A percentile compares a stretch with the other conserved stretches of the same genome.
Conservation (phyloP, 1,140 invertebrate species). For the Antheraea mylitta region DNA sequence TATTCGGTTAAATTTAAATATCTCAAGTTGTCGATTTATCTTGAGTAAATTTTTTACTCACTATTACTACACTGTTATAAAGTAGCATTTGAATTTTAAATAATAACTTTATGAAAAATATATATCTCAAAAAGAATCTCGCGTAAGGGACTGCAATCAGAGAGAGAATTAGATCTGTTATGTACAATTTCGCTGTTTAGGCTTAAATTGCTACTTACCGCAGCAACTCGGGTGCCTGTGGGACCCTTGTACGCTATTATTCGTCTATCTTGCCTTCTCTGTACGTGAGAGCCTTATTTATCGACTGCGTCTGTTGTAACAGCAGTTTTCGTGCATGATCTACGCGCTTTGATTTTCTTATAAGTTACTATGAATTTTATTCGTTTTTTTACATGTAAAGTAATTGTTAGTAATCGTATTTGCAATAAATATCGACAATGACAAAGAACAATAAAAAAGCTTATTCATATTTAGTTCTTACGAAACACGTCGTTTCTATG, state of each 20-base stretch:
- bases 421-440: too few relatives aligned
- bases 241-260: slow-evolving; percentile 49
- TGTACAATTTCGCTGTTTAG: slow-evolving; percentile 32
- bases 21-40: too few relatives aligned
- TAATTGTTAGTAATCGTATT: too few relatives aligned
- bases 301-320: slow-evolving; percentile 30
- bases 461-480: too few relatives aligned
- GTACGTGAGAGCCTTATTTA: slow-evolving; percentile 49
- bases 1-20: too few relatives aligned
- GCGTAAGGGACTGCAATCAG: slow-evolving; percentile 28
- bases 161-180: slow-evolving; percentile 46
- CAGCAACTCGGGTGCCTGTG: slow-evolving; percentile 37
- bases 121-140: not conserved
- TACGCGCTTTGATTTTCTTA: not conserved
- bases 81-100: too few relatives aligned
- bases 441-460: too few relatives aligned
- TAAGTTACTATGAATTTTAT: not conserved
- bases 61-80: too few relatives aligned
- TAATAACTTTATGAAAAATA: not conserved
- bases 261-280: slow-evolving; percentile 40
- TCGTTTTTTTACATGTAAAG: too few relatives aligned
- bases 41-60: too few relatives aligned
- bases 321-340: slow-evolving; percentile 25
- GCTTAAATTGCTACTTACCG: slow-evolving; percentile 42
- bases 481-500: too few relatives aligned